These are phyloP conservation scores for Synanceia verrucosa DNA, from an alignment of 2,797 vertebrate genomes.

Conservation along the genomic window DNA sequence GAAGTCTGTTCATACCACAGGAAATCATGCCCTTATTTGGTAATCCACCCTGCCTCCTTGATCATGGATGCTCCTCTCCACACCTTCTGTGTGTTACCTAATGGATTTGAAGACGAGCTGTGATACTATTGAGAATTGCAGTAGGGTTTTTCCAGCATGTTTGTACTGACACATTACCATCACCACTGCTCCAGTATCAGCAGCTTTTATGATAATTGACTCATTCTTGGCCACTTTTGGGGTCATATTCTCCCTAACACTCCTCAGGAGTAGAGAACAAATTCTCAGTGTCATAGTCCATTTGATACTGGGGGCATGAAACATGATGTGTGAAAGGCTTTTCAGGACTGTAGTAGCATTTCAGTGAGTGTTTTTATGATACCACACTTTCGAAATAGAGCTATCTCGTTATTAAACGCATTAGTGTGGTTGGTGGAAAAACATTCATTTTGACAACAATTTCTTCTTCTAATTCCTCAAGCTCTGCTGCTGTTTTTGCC, in stretches of 20 bases:
- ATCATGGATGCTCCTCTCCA: no score
- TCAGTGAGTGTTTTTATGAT: neutral
- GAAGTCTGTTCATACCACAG: neutral
- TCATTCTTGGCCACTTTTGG: neutral
- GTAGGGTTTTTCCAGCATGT: neutral
- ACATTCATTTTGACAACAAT: neutral
- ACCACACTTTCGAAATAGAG: neutral
- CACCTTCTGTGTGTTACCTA: neutral
- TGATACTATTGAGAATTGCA: neutral
- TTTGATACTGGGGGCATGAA: no score
- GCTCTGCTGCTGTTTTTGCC: neutral
- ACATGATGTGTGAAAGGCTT: neutral
- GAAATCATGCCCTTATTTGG: neutral
- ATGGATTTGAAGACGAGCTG: neutral
- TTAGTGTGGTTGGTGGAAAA: neutral
- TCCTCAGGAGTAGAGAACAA: neutral
- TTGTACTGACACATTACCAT: neutral
- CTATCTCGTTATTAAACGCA: neutral
- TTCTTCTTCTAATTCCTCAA: neutral
- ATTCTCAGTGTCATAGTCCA: neutral
- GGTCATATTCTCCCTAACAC: neutral
- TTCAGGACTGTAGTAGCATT: neutral
- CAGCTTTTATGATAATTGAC: neutral
- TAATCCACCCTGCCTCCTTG: neutral
- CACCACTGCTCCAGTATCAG: neutral